These are phyloP conservation scores for Stictocephala bisonia DNA, from an alignment of 2,888 invertebrate genomes.

Conservation along the genomic window DNA sequence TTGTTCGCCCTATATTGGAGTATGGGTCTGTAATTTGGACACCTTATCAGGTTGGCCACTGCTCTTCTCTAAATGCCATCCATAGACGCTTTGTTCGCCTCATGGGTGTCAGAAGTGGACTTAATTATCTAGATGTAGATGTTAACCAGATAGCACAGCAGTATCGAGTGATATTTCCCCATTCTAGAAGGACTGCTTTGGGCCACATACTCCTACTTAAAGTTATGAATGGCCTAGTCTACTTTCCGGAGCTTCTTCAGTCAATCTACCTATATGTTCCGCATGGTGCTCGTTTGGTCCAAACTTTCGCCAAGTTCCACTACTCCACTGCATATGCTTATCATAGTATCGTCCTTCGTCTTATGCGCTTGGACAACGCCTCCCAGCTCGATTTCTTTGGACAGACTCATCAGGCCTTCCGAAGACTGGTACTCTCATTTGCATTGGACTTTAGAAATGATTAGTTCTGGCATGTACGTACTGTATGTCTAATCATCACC, in stretches of 20 bases:
- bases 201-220: neutral
- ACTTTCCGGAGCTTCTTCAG: neutral
- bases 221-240: no score
- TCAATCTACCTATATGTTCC: no score
- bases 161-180: neutral
- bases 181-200: neutral
- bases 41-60: neutral
- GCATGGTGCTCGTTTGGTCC: neutral
- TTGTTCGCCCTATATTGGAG: slow-evolving; percentile 4
- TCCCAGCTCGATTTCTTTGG: neutral
- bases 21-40: slow-evolving; percentile 8
- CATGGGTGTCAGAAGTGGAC: slow-evolving; percentile 16
- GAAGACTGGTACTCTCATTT: no score
- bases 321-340: no score
- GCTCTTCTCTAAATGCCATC: neutral
- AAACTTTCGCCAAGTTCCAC: neutral
- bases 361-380: slow-evolving; percentile 1
- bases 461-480: no score
- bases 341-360: neutral
- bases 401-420: no score
- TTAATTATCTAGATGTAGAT: slow-evolving; percentile 4
- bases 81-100: slow-evolving; percentile 4
- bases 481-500: no score
- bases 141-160: neutral
- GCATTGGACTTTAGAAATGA: no score